Evolutionary conservation across 2,888 invertebrate species (phyloP), one percentile per base, ranked within the genome.

Genomic region (Tetramorium bicarinatum): DNA sequence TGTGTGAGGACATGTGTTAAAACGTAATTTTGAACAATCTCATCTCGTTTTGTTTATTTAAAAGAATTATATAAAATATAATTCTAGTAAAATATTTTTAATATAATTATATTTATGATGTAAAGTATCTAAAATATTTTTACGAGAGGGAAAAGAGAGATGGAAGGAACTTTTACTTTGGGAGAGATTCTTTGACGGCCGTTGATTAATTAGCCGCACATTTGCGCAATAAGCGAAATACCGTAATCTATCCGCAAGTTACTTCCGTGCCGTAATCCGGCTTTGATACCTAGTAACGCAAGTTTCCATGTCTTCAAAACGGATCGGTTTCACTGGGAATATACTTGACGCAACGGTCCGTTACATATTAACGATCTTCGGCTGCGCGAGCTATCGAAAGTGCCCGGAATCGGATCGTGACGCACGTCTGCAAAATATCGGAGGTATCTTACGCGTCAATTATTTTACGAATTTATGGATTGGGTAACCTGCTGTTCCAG

Each of bases 401-500:
- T 64, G 47, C 38, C 67, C 25, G 59, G 25, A 82, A 79, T 77
- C 66, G 64, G 56, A 76, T 77, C 77, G 56, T 79, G 66, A 62
- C 62, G 64, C 82, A 49, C 54, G 44, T 34, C 56, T 38, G 56
- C 47, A 29, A 76, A 76, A 82, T 62, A 11, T 44, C 52, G 52
- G 47, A 6, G 34, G n/a, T 54, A 62, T 66, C 34, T 64, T 54
- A 56, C 38, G 80, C 64, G 56, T 82, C 82, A 41, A 47, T 67
- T 67, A 59, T 25, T 80, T 38, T 29, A 59, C 80, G 66, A 79
- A 79, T 59, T 82, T 82, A 56, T 56, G 64, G 56, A 64, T 82
- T 79, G 79, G 66, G 6, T 56, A 82, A 82, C 79, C 62, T 13
- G 29, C 54, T 54, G 74, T 80, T 80, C 79, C 59, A 47, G n/a